Conservation (phyloP, 2,888 invertebrate species). For the Leptogaster cylindrica region DNA sequence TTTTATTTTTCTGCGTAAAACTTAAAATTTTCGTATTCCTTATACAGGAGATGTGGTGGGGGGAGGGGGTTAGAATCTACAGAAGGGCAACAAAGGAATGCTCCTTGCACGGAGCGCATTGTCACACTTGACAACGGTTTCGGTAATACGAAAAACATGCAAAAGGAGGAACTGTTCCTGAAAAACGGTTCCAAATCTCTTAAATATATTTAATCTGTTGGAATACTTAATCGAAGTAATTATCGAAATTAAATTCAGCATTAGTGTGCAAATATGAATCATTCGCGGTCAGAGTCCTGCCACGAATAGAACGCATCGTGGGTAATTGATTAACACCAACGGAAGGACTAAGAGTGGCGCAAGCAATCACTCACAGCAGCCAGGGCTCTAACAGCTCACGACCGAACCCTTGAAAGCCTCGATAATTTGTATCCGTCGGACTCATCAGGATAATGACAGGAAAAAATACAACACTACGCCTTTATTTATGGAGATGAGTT, state of each 20-base stretch:
- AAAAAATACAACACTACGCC: not conserved
- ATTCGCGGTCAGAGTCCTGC: too few species aligned
- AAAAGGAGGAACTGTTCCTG: slow-evolving; percentile 42
- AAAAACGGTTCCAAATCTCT: slow-evolving; percentile 39
- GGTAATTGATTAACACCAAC: not conserved
- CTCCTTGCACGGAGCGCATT: slow-evolving; percentile 16
- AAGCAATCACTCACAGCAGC: too few species aligned
- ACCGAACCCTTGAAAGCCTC: too few species aligned
- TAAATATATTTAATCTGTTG: slow-evolving; percentile 41
- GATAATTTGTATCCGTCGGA: too few species aligned
- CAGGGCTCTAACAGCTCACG: too few species aligned
- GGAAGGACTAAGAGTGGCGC: not conserved
- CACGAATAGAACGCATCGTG: not conserved
- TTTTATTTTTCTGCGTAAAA: slow-evolving; percentile 26
- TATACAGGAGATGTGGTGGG: not conserved
- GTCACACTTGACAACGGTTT: slow-evolving; percentile 16
- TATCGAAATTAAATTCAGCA: slow-evolving; percentile 44
- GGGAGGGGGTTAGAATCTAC: not conserved
- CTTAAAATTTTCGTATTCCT: slow-evolving; percentile 5
- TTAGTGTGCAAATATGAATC: slow-evolving; percentile 13
- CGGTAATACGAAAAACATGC: slow-evolving; percentile 41
- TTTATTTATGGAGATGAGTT: not conserved
- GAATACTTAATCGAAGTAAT: slow-evolving; percentile 39
- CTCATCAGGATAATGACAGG: slow-evolving; percentile 1
- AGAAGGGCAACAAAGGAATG: not conserved